Percentiles rank a stretch among this genome's conserved stretches.
These are phyloP conservation scores for Bugula neritina DNA, from an alignment of 2,888 invertebrate genomes.

Conservation along the genomic window DNA sequence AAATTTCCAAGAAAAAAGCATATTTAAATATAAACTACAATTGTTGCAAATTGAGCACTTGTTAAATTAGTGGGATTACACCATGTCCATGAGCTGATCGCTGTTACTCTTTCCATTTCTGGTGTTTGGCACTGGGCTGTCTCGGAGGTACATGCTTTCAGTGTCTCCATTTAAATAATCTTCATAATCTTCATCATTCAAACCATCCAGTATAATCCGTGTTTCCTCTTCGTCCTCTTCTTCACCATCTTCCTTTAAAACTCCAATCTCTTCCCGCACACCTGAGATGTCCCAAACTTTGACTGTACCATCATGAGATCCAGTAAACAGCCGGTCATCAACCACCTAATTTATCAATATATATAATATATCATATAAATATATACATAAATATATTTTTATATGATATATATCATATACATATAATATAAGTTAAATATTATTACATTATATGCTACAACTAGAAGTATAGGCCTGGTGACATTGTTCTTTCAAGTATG, in stretches of 20 bases:
- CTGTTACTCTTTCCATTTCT: not conserved
- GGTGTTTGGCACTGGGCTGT: not conserved
- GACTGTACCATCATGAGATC: conserved; percentile 53
- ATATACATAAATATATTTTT: no score
- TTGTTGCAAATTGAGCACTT: not conserved
- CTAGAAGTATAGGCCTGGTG: no score
- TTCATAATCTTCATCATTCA: not conserved
- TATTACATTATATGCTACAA: no score
- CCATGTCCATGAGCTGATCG: conserved; percentile 10
- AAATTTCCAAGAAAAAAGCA: not conserved
- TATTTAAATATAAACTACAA: not conserved
- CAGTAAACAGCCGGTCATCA: conserved; percentile 53
- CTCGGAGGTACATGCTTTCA: conserved; percentile 7
- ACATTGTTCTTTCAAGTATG: no score
- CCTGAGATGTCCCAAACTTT: conserved; percentile 53
- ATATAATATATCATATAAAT: no score
- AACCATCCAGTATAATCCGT: not conserved
- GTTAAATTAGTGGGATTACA: not conserved
- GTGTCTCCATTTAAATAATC: not conserved
- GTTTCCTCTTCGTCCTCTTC: conserved; percentile 32
- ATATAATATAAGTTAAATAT: no score
- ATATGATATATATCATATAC: no score
- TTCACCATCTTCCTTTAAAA: conserved; percentile 28
- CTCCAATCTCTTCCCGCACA: conserved; percentile 38
- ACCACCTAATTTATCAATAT: conserved; percentile 45